Percentiles rank a stretch among this genome's conserved stretches.
Evolutionary conservation across 2,888 invertebrate genomes (phyloP).

Genomic region (Macaria notata): DNA sequence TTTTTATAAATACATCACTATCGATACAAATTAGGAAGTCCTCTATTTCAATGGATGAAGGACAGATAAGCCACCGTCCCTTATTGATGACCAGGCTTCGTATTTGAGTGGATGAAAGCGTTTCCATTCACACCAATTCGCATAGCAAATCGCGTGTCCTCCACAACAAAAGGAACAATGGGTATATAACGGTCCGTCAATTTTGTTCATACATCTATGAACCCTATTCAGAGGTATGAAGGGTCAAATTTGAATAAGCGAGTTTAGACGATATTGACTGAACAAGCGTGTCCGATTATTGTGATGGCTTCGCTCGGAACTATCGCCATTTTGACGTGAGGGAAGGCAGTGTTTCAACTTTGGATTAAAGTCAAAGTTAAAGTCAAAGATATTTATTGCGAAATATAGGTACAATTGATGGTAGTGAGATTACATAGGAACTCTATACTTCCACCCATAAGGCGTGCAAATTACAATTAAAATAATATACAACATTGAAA

Average conservation of each 20-base stretch:
- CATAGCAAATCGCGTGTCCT: slow-evolving; percentile 29
- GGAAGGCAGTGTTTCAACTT: slow-evolving; percentile 5
- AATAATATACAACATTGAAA: no score
- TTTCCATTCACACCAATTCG: slow-evolving; percentile 26
- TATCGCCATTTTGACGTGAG: slow-evolving; percentile 11
- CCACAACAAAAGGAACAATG: slow-evolving; percentile 27
- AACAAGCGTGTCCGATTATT: slow-evolving; percentile 25
- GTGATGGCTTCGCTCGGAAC: slow-evolving; percentile 18
- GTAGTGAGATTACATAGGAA: no score
- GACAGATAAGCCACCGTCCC: slow-evolving; percentile 3
- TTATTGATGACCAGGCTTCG: slow-evolving; percentile 6
- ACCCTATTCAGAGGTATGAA: slow-evolving; percentile 9
- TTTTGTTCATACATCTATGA: slow-evolving; percentile 13
- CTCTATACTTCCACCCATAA: no score
- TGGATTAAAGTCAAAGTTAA: not conserved
- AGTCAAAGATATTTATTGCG: no score
- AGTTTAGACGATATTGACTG: slow-evolving; percentile 17
- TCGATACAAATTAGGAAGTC: no score
- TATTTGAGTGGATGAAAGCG: slow-evolving; percentile 19
- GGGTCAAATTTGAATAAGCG: slow-evolving; percentile 3
- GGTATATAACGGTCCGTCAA: slow-evolving; percentile 25
- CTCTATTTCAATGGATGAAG: not conserved
- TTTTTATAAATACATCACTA: no score
- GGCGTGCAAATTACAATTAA: no score
- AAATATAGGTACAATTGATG: no score